Evolutionary conservation across 2,113 vertebrate genomes (phyloP).

Genomic region (Trichechus manatus): DNA sequence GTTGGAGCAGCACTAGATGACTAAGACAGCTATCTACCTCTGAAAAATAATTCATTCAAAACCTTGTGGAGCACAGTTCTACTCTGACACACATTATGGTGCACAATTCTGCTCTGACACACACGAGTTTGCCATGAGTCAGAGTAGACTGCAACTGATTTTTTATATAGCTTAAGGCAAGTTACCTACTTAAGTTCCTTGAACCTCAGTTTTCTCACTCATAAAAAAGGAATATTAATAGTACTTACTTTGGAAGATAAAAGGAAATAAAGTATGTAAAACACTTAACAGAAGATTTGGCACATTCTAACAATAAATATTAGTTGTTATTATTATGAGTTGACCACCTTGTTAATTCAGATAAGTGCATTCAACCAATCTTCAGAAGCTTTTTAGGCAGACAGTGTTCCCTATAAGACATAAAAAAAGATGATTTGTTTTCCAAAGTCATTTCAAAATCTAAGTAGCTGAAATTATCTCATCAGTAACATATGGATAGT

Average conservation of each 20-base stretch:
- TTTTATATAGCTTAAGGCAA: background rate
- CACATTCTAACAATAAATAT: background rate
- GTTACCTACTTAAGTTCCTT: background rate
- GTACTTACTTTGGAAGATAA: background rate
- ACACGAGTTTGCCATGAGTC: background rate
- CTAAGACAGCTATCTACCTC: background rate
- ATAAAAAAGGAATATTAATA: background rate
- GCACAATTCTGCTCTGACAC: background rate
- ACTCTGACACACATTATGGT: background rate
- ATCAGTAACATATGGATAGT: background rate
- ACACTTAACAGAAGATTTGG: background rate
- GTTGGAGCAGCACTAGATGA: no score
- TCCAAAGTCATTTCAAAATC: background rate
- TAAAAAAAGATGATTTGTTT: slow-evolving; percentile 4
- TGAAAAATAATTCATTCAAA: background rate
- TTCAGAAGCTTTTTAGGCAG: background rate
- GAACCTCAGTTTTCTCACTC: background rate
- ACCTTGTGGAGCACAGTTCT: background rate
- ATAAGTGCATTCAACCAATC: background rate
- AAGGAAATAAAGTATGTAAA: slow-evolving; percentile 2
- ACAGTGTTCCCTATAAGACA: background rate
- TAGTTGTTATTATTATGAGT: background rate
- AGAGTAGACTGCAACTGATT: background rate
- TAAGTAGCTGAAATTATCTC: slow-evolving; percentile 2
- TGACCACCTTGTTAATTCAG: background rate